Base-by-base conservation (phyloP, 1,140 invertebrate genomes). In the Ganaspis sp. region DNA sequence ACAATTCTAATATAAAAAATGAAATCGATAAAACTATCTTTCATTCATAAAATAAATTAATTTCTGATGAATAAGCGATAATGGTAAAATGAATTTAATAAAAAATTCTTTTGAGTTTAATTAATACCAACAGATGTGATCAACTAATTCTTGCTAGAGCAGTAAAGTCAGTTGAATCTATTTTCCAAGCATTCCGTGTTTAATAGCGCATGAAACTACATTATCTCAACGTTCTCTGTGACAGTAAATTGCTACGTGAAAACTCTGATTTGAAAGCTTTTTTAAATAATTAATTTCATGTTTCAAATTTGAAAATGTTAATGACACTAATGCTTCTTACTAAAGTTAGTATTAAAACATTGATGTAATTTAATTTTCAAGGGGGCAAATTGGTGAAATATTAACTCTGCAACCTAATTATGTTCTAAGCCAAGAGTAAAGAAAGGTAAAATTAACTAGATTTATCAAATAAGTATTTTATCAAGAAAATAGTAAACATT, bases 131-230 rank as follows among this genome's bases (percentile, higher is more conserved):
- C 45, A 49, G 45, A 49, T 49, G 45, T 49, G 17, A 49, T 49
- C 45, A 49, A 49, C 45, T 49, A 49, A 49, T 49, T 49, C 45
- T 49, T 49, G 15, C 8, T 49, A 49, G 17, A 49, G 45, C 45
- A 49, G 17, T 49, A 49, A 49, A 49, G 17, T 17, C 45, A n/a
- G 45, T n/a, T 49, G 15, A 49, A 49, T 49, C 45, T 17, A 49
- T 49, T 49, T 49, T 49, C 45, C 45, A 17, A 49, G 45, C 45
- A 49, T 49, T 49, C 4, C 9, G 37, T 58, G 23, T 23, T 34
- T 34, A 73, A 73, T 73, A 73, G 72, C 26, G 72, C 72, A 40
- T 73, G 49, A 73, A 73, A 73, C 26, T 29, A 34, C 58, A 64
- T 64, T 64, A 64, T 64, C 58, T 64, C 58, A 29, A 29, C 58